Base-by-base conservation (phyloP, 2,113 vertebrate genomes). In the Crotalus helleri region DNA sequence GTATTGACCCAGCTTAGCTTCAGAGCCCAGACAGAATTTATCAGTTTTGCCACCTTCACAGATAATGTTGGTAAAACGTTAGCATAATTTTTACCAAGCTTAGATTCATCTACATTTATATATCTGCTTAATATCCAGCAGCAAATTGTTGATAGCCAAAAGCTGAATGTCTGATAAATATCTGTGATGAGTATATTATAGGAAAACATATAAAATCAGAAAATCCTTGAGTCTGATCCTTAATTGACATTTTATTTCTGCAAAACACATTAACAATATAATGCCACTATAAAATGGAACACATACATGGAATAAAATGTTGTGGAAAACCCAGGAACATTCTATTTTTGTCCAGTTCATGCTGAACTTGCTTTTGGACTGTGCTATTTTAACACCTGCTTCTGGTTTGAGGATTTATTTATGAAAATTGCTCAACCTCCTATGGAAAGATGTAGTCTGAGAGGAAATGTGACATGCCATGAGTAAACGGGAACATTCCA, bases 231-330 rank as follows among this genome's bases (percentile, higher is more conserved):
- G 54, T 89, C 33, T 90, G 88, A 58, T 46, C 8, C 23, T 92
- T 92, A 90, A 51, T 85, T 58, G 85, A 92, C 89, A 57, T 51
- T 90, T 90, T 10, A 90, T 85, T 85, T 92, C 44, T 54, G 5
- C 44, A 92, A 49, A 54, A 85, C 26, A 24, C 54, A 89, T 90
- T 39, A 89, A 89, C 89, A 89, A 90, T 92, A 55, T 26, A 85
- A 13, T 69, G 64, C 29, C 29, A 13, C n/a, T 74, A 61, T 61
- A 61, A 61, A 29, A 61, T 61, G 59, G 3, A 61, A 61, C 11
- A 11, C 8, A 61, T 29, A 61, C 5, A n/a, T 33, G 4, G 12
- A 74, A 74, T 74, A 74, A n/a, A 74, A 74, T 33, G n/a, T 69
- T 69, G 29, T 33, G 29, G n/a, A 74, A 74, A 74, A 74, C 64